Conservation (phyloP, 2,888 invertebrate species). For the Pyrgus malvae region DNA sequence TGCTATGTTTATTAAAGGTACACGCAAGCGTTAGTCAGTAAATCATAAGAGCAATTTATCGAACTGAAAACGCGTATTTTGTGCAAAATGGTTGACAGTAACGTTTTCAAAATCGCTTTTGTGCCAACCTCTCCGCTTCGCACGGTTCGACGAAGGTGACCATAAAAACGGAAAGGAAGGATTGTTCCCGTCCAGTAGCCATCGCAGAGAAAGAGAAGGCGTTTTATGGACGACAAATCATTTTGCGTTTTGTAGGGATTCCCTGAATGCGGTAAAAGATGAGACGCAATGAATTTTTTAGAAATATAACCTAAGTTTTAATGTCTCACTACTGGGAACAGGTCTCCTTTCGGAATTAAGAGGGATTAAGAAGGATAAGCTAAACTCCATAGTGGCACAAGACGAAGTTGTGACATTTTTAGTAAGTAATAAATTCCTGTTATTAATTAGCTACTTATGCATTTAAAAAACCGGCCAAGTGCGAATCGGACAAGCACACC, state of each 20-base stretch:
- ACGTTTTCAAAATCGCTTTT: conserved; percentile 25
- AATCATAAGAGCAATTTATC: conserved; percentile 21
- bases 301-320: too few relatives aligned
- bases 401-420: too few relatives aligned
- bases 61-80: conserved; percentile 25
- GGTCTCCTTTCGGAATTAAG: too few relatives aligned
- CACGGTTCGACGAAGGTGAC: conserved; percentile 24
- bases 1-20: conserved; percentile 4
- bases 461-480: too few relatives aligned
- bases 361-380: too few relatives aligned
- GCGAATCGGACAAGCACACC: too few relatives aligned
- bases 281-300: too few relatives aligned
- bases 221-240: conserved; percentile 27
- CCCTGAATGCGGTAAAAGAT: background rate
- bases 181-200: conserved; percentile 24
- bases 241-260: conserved; percentile 10
- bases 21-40: conserved; percentile 12
- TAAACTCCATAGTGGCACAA: too few relatives aligned
- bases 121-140: conserved; percentile 20
- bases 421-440: too few relatives aligned
- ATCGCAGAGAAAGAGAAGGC: conserved; percentile 13
- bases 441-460: too few relatives aligned
- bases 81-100: conserved; percentile 23
- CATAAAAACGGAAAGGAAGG: conserved; percentile 19
- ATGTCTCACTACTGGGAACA: too few relatives aligned